These are phyloP conservation scores for Bambusicola thoracicus DNA, from an alignment of 2,113 vertebrate genomes.

Conservation along the genomic window DNA sequence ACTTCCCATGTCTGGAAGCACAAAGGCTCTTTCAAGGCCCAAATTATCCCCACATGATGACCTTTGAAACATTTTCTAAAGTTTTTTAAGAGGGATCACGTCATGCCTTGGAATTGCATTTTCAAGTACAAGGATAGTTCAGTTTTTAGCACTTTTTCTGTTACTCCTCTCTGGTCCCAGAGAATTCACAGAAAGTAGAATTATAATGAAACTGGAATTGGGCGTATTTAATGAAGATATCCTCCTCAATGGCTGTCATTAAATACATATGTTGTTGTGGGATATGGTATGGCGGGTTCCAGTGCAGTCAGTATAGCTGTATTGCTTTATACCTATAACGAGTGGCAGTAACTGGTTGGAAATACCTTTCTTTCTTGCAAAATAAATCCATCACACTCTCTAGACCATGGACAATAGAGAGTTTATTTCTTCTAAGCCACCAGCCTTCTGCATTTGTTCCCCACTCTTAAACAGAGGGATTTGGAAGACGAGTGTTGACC, in stretches of 20 bases:
- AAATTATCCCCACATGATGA: not conserved
- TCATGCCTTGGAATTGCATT: not conserved
- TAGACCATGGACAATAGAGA: not conserved
- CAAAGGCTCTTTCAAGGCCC: not conserved
- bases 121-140: conserved; percentile 11
- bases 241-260: not conserved
- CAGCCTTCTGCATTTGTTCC: not conserved
- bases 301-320: not conserved
- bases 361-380: not conserved
- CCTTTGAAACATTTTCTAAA: not conserved
- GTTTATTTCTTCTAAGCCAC: not conserved
- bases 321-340: not conserved
- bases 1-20: not conserved
- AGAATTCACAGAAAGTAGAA: not conserved
- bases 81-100: not conserved
- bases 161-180: not conserved
- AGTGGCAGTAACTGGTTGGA: not conserved
- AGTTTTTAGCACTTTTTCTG: not conserved
- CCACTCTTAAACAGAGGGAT: not conserved
- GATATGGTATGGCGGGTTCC: not conserved
- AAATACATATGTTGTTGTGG: fast-evolving
- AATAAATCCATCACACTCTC: not conserved
- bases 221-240: not conserved
- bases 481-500: not conserved
- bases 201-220: not conserved